Percentiles rank a stretch among this genome's conserved stretches.
These are phyloP conservation scores for Coreoperca whiteheadi DNA, from an alignment of 2,113 vertebrate genomes.

Conservation along the genomic window DNA sequence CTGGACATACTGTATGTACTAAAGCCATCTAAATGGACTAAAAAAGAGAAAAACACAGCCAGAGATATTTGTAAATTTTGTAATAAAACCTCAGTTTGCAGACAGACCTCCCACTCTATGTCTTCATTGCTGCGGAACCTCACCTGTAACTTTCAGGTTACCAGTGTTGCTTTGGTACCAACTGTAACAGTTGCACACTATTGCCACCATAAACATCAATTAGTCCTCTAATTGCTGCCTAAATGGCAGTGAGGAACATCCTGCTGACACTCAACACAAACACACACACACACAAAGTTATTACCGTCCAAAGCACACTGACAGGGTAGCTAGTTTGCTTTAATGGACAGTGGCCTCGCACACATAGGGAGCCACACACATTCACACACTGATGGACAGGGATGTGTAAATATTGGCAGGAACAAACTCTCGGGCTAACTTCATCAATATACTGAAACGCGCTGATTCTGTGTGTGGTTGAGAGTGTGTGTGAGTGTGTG, in stretches of 20 bases:
- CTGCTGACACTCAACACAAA: constrained; percentile 21
- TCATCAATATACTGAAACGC: constrained; percentile 34
- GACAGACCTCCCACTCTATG: neutral
- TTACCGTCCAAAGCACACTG: constrained; percentile 14
- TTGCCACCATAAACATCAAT: constrained; percentile 61
- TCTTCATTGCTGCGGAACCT: neutral
- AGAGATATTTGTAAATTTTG: neutral
- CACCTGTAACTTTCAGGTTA: neutral
- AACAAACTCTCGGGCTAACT: constrained; percentile 23
- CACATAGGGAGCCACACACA: neutral
- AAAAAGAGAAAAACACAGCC: neutral
- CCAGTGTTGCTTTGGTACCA: neutral
- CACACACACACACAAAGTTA: constrained; percentile 21
- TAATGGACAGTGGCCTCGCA: constrained; percentile 44
- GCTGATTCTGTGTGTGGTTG: neutral
- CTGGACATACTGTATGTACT: neutral
- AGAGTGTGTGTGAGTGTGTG: constrained; percentile 9
- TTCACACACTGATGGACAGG: constrained; percentile 35
- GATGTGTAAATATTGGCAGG: constrained; percentile 48
- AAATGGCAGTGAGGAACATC: constrained; percentile 27
- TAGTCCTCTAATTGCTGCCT: constrained; percentile 38
- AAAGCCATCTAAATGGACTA: neutral
- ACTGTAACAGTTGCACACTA: constrained; percentile 37
- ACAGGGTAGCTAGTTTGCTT: constrained; percentile 59
- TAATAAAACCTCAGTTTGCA: neutral